Evolutionary conservation across 1,140 invertebrate species (phyloP).

Genomic region (Littorina saxatilis): DNA sequence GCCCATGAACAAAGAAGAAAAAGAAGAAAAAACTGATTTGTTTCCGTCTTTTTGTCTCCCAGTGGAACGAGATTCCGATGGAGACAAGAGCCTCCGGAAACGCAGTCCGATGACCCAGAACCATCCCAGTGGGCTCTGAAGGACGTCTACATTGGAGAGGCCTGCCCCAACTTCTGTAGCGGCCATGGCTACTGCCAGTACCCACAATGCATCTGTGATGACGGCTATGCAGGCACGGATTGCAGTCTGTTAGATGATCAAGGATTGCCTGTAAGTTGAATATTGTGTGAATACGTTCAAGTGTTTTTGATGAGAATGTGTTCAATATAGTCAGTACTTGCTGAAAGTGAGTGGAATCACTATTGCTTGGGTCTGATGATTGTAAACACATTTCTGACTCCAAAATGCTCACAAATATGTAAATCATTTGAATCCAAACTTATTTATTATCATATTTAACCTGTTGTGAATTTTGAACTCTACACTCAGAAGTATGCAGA

Average conservation of each 20-base stretch:
- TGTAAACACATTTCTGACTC: too few relatives aligned
- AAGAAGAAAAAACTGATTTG: too few relatives aligned
- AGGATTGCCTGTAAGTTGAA: conserved; percentile 49
- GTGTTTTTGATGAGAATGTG: not conserved
- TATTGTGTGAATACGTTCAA: not conserved
- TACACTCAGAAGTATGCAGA: too few relatives aligned
- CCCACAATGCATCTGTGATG: conserved; percentile 68
- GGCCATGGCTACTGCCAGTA: conserved; percentile 75
- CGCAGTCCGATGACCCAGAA: conserved; percentile 33
- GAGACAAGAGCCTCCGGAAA: conserved; percentile 50
- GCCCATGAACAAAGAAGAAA: too few relatives aligned
- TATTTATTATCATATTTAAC: too few relatives aligned
- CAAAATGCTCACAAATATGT: too few relatives aligned
- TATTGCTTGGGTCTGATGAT: too few relatives aligned
- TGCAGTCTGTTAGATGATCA: conserved; percentile 52
- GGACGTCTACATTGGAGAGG: conserved; percentile 76
- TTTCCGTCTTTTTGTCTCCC: too few relatives aligned
- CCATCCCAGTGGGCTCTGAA: conserved; percentile 72
- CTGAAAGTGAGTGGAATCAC: too few relatives aligned
- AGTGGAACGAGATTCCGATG: conserved; percentile 71
- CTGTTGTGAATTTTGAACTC: too few relatives aligned
- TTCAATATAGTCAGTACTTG: too few relatives aligned
- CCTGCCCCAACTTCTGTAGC: conserved; percentile 74
- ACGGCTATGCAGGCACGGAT: conserved; percentile 62
- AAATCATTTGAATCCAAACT: too few relatives aligned